These are phyloP conservation scores for Ictalurus punctatus DNA, from an alignment of 2,113 vertebrate genomes.

Conservation along the genomic window DNA sequence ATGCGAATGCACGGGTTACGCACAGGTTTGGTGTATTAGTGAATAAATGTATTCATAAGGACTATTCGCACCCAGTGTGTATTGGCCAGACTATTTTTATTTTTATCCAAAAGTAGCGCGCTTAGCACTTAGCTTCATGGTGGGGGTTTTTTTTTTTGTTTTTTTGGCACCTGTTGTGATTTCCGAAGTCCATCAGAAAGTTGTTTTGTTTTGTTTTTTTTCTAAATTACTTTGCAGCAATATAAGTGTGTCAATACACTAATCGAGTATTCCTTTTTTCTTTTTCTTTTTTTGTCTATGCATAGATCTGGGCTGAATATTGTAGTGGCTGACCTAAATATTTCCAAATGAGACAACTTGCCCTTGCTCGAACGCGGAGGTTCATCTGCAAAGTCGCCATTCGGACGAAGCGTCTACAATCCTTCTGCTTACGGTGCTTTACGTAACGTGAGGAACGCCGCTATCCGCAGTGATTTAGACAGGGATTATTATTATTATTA, in stretches of 20 bases:
- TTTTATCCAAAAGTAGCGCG: neutral
- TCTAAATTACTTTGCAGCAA: neutral
- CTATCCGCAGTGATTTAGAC: neutral
- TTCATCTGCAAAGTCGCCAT: neutral
- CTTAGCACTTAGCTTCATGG: neutral
- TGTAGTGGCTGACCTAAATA: neutral
- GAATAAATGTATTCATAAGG: neutral
- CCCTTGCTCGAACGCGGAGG: neutral
- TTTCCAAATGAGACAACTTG: neutral
- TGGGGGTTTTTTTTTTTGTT: neutral
- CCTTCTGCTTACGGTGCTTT: neutral
- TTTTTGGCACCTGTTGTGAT: constrained; percentile 12
- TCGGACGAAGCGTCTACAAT: neutral
- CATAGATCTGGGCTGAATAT: neutral
- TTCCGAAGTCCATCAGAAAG: neutral
- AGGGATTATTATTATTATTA: neutral
- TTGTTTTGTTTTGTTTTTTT: neutral
- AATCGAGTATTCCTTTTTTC: neutral
- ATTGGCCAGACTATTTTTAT: neutral
- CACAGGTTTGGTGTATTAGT: neutral
- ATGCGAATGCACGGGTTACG: neutral
- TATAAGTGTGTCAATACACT: neutral
- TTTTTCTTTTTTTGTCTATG: neutral
- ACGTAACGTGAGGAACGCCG: neutral
- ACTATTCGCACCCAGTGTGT: neutral